phyloP scores from a whole-genome alignment of 2,888 invertebrate species.

The Prionchulus punctatus region DNA sequence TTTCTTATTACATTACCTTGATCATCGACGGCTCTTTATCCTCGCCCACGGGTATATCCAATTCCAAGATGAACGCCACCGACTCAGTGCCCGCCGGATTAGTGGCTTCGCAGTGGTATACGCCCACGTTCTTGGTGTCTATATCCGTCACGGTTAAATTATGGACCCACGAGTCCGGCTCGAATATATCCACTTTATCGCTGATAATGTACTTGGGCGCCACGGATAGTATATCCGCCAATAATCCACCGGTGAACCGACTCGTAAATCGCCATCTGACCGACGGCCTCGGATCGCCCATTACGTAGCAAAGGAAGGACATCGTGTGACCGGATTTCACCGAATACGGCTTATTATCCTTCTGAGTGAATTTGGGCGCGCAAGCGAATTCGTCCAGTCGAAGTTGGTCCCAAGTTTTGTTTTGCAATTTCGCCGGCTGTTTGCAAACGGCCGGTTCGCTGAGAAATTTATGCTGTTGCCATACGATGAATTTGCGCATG shows the following conservation, averaged over 20 bases:
- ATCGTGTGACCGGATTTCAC: neutral
- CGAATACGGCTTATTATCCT: neutral
- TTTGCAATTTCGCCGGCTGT: neutral
- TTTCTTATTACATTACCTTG: too few relatives aligned
- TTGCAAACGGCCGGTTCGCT: neutral
- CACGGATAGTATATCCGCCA: too few relatives aligned
- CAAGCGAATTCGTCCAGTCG: slow-evolving; percentile 6
- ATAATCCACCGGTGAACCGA: neutral
- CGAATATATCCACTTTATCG: too few relatives aligned
- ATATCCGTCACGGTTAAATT: neutral
- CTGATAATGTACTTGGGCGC: too few relatives aligned
- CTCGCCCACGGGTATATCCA: neutral
- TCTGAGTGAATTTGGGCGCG: neutral
- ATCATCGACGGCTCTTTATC: too few relatives aligned
- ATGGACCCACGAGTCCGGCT: neutral
- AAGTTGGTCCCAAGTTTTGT: slow-evolving; percentile 1
- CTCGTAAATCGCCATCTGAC: neutral
- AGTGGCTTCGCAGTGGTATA: slow-evolving; percentile 2
- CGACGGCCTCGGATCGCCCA: neutral
- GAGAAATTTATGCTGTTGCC: neutral
- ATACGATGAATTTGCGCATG: neutral
- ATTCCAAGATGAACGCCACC: neutral
- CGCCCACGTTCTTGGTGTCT: neutral
- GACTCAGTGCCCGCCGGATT: neutral
- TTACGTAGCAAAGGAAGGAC: neutral